These are phyloP conservation scores for Petaurus breviceps DNA, from an alignment of 2,113 vertebrate species.

Conservation along the genomic window DNA sequence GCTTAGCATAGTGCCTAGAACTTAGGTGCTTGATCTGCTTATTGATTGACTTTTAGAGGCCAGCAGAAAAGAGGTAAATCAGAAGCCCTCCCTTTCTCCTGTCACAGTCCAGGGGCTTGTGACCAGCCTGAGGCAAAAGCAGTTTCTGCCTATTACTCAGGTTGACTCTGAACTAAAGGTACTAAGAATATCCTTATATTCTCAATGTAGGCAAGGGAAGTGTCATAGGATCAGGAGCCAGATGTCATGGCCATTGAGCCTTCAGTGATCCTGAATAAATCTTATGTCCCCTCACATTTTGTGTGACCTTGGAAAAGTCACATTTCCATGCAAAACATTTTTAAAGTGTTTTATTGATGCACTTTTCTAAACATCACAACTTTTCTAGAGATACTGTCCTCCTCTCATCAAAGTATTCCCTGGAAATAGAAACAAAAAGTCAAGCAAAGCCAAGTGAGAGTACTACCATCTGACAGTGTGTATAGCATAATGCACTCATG, in stretches of 20 bases:
- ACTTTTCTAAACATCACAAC: not conserved
- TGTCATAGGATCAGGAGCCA: not conserved
- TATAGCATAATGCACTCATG: not conserved
- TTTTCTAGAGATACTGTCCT: not conserved
- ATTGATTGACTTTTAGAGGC: not conserved
- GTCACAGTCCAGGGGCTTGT: not conserved
- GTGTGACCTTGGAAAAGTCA: not conserved
- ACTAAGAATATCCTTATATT: not conserved
- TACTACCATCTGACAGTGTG: not conserved
- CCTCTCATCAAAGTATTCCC: not conserved
- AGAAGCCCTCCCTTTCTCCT: not conserved
- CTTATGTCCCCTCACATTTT: not conserved
- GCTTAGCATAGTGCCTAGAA: not conserved
- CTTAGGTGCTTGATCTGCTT: not conserved
- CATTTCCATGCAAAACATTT: not conserved
- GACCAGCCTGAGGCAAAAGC: not conserved
- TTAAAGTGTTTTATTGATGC: not conserved
- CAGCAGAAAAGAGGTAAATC: not conserved
- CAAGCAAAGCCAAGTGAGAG: not conserved
- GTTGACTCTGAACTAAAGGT: not conserved
- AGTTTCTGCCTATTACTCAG: not conserved
- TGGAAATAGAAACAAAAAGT: not conserved
- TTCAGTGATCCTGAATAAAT: not conserved
- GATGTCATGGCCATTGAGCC: not conserved
- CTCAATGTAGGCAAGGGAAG: not conserved